A percentile compares a stretch with the other conserved stretches of the same genome.
Conservation (phyloP, 2,888 invertebrate species). For the Scaptomyza parva region DNA sequence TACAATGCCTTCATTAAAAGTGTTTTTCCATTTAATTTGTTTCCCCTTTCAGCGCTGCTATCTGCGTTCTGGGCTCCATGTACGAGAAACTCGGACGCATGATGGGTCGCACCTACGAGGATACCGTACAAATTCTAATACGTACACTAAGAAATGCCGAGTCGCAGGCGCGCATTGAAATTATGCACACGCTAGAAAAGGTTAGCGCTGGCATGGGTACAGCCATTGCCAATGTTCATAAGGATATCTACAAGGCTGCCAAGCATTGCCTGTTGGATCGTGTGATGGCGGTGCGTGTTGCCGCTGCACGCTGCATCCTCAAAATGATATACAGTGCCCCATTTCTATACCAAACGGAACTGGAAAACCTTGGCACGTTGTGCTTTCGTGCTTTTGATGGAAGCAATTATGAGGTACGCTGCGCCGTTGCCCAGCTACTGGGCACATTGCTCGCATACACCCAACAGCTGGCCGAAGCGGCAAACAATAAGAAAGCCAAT, state of each 20-base stretch:
- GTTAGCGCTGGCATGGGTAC: conserved; percentile 96
- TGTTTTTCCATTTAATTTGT: not conserved
- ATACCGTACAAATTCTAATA: conserved; percentile 96
- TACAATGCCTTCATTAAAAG: not conserved
- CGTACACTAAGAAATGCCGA: conserved; percentile 96
- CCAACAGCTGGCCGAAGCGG: conserved; percentile 88
- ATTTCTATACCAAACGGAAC: conserved; percentile 93
- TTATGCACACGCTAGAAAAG: conserved; percentile 98
- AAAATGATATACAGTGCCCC: conserved; percentile 95
- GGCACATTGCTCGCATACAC: conserved; percentile 90
- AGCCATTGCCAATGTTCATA: conserved; percentile 93
- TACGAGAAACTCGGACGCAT: conserved; percentile 98
- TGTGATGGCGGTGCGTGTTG: conserved; percentile 95
- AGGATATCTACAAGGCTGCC: conserved; percentile 96
- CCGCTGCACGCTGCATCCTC: conserved; percentile 95
- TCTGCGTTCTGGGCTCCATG: conserved; percentile 98
- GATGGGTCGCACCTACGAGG: conserved; percentile 99
- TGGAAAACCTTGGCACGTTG: conserved; percentile 95
- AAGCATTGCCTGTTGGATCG: conserved; percentile 95
- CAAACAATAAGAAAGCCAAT: conserved; percentile 80
- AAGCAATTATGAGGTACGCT: conserved; percentile 95
- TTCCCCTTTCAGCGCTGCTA: conserved; percentile 91
- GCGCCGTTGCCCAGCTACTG: conserved; percentile 95
- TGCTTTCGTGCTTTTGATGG: conserved; percentile 97
- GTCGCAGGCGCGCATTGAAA: conserved; percentile 98